Evolutionary conservation across 2,113 vertebrate species (phyloP).

Genomic region (Sebastes schlegelii): DNA sequence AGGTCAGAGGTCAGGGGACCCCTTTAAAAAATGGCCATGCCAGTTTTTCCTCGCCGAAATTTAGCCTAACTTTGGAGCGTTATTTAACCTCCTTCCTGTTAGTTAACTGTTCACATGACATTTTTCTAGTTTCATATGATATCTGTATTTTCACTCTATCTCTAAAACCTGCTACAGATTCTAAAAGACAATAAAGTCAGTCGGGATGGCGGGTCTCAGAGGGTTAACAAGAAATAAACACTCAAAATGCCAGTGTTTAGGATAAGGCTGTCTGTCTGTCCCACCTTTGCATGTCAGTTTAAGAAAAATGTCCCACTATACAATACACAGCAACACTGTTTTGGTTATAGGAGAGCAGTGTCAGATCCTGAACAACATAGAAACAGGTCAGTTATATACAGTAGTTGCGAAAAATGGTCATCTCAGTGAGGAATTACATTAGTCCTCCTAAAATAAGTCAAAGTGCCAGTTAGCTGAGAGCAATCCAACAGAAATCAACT

Average conservation of each 20-base stretch:
- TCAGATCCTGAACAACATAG: not conserved
- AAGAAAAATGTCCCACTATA: not conserved
- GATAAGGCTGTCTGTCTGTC: not conserved
- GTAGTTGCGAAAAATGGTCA: conserved; percentile 6
- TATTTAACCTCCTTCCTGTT: too few species aligned
- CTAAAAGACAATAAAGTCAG: too few species aligned
- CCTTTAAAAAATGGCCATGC: too few species aligned
- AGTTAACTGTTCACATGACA: too few species aligned
- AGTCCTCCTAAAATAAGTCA: not conserved
- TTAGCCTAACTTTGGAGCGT: too few species aligned
- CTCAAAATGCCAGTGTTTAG: not conserved
- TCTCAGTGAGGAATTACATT: conserved; percentile 2
- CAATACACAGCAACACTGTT: not conserved
- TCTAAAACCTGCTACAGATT: too few species aligned
- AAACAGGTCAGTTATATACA: not conserved
- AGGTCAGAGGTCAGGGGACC: too few species aligned
- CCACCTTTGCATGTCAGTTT: not conserved
- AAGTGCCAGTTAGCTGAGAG: not conserved
- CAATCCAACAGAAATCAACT: not conserved
- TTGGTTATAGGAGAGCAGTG: not conserved
- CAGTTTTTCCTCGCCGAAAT: too few species aligned
- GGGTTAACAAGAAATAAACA: not conserved
- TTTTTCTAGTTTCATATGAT: too few species aligned
- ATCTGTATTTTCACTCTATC: too few species aligned
- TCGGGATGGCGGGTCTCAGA: too few species aligned